phyloP scores from a whole-genome alignment of 1,140 invertebrate genomes.

The Aporrectodea caliginosa region DNA sequence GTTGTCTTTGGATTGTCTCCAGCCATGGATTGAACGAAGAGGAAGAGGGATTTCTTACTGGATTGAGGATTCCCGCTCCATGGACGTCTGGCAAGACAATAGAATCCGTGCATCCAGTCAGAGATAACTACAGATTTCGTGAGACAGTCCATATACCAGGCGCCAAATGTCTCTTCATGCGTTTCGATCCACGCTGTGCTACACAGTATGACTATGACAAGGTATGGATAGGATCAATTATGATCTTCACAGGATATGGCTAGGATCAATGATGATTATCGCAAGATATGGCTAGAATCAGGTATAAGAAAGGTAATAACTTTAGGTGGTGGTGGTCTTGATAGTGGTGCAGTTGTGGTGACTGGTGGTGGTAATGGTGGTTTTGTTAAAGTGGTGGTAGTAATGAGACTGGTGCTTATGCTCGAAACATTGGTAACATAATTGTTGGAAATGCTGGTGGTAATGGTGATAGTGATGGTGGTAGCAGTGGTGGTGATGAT shows the following conservation, averaged over 20 bases:
- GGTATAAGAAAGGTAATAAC: no score
- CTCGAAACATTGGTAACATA: no score
- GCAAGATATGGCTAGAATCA: no score
- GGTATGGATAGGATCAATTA: slow-evolving; percentile 38
- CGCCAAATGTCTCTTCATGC: slow-evolving; percentile 52
- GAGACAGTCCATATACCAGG: slow-evolving; percentile 55
- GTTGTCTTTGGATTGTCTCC: no score
- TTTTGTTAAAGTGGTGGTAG: not conserved
- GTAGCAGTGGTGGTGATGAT: no score
- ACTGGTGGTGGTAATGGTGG: not conserved
- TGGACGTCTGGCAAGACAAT: slow-evolving; percentile 54
- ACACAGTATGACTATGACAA: slow-evolving; percentile 58
- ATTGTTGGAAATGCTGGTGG: no score
- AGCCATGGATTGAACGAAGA: slow-evolving; percentile 37
- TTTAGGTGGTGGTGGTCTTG: not conserved
- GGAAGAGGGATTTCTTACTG: slow-evolving; percentile 50
- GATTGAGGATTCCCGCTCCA: slow-evolving; percentile 52
- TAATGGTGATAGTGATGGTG: no score
- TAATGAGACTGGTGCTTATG: not conserved
- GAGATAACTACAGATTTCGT: slow-evolving; percentile 56
- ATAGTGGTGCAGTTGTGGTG: not conserved
- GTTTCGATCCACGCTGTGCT: slow-evolving; percentile 53
- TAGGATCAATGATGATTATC: no score
- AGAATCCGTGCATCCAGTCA: slow-evolving; percentile 54
- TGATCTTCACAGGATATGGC: no score